phyloP scores from a whole-genome alignment of 2,797 vertebrate species.

The Sebastolobus altivelis region DNA sequence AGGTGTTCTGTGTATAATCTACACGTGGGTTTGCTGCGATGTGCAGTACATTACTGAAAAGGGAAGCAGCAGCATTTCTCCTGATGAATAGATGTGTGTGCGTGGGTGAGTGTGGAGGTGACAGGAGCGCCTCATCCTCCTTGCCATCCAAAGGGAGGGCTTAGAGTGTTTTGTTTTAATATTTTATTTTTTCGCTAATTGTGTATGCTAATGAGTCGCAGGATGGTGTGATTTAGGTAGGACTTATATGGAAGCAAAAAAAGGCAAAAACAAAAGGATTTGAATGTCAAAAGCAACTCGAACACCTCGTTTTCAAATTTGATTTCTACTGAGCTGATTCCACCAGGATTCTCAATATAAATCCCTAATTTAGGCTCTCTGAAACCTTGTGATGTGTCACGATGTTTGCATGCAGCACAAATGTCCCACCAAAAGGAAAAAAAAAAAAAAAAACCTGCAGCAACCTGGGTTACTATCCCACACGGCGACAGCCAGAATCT shows the following conservation, averaged over 20 bases:
- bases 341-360: neutral
- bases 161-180: neutral
- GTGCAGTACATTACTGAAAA: neutral
- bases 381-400: neutral
- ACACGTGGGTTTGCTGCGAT: neutral
- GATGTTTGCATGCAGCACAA: conserved; percentile 1
- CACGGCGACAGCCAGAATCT: conserved; percentile 53
- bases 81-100: neutral
- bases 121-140: neutral
- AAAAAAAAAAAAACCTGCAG: neutral
- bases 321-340: neutral
- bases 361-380: neutral
- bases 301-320: neutral
- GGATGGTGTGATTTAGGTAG: neutral
- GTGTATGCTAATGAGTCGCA: neutral
- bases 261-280: neutral
- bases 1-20: neutral
- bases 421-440: neutral
- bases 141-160: neutral
- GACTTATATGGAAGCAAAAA: neutral
- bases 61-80: conserved; percentile 7
- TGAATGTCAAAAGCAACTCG: neutral
- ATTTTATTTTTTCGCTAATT: neutral
- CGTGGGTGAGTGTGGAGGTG: neutral
- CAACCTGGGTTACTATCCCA: conserved; percentile 29